Evolutionary conservation across 1,140 invertebrate genomes (phyloP), one percentile per base, ranked within the genome.

Genomic region (Lutraria rhynchaena): DNA sequence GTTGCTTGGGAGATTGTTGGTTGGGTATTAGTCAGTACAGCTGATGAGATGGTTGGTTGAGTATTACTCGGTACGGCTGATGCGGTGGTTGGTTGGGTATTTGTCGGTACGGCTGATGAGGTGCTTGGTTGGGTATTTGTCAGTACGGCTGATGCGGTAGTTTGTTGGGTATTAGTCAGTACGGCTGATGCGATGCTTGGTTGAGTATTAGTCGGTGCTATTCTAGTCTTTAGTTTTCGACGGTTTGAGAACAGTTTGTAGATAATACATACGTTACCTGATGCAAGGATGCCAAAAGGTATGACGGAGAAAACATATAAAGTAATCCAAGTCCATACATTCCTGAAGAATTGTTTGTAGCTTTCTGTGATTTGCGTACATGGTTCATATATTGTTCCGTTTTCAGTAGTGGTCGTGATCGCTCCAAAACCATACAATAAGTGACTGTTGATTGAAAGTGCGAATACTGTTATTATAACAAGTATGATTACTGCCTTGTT

Each of bases 241-340:
- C 46, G 41, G 27, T 58, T 82, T 60, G 27, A 1, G 0, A 73
- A 4, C 15, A n/a, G n/a, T n/a, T n/a, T 83, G 69, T 60, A 51
- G 15, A 85, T 83, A 49, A 89, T 87, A 67, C 75, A 74, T 3
- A 83, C 55, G 65, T 85, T 88, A 15, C 80, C 83, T 15, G 76
- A 46, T 17, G 70, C 53, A 27, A 89, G 63, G 19, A 86, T 44
- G 2, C 49, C 44, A 41, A 87, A 83, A 0, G 86, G 85, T 7
- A 89, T n/a, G 13, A 87, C 17, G 15, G 69, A 85, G 63, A 71
- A 89, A n/a, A 85, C 53, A 31, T 73, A 82, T 29, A 87, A 61
- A 60, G 87, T 83, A 29, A 87, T 84, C 87, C 85, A 89, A 11
- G 86, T 83, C 85, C 82, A 87, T n/a, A 82, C 60, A 13, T 55